Base-by-base conservation (phyloP, 2,888 invertebrate species). In the Drosophila leonis region DNA sequence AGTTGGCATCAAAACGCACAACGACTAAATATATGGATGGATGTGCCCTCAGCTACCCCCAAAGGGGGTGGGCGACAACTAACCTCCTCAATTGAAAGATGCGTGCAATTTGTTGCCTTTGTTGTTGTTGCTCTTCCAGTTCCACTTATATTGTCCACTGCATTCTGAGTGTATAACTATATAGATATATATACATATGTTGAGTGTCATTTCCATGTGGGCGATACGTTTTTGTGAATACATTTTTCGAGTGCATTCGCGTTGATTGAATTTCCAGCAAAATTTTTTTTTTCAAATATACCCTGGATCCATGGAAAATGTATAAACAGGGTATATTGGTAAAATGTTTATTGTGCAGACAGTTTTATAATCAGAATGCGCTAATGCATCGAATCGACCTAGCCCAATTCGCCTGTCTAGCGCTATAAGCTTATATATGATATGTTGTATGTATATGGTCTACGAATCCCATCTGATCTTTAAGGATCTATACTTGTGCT, bases 211-310 rank as follows among this genome's bases (percentile, higher is more conserved):
- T 51, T 67, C 52, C 39, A 29, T 70, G 55, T 75, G 62, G 42
- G 46, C 60, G 72, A 59, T 31, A 59, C 64, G 55, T 39, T 79
- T 75, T 51, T 51, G 56, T 72, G 54, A 67, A 78, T 65, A 60
- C 27, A 59, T 59, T 35, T 59, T 67, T 75, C 59, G 80, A 80
- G 72, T 72, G 83, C 80, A 80, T 60, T 75, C 52, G 66, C 77
- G 62, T 70, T 82, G 76, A 80, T 80, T 80, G 80, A 82, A 80
- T 82, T 76, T 65, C 46, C 68, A 69, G 67, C 42, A 60, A 63
- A 41, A 44, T 68, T 75, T 42, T 55, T 41, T 27, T 54, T 61
- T 70, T 49, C 41, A 9, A n/a, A n/a, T 18, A 31, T 49, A 31
- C 49, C 29, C 49, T 49, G 31, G 2, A 48, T 5, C 4, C 48